Evolutionary conservation across 2,797 vertebrate species (phyloP).

Genomic region (Acrossocheilus fasciatus): DNA sequence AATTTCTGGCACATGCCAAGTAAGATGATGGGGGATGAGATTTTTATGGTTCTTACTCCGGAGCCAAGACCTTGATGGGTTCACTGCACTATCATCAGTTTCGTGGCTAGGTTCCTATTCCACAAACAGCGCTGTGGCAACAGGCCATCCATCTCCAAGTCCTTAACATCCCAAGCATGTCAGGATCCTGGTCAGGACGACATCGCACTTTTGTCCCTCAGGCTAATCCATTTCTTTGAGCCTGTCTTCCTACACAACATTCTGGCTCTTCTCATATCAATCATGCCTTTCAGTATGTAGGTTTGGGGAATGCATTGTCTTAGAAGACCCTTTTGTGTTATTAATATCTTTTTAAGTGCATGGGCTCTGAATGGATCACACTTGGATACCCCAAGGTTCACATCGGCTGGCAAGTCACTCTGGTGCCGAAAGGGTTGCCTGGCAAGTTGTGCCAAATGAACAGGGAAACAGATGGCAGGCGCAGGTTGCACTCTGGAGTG

Average conservation of each 20-base stretch:
- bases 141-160: conserved; percentile 31
- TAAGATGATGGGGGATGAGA: conserved; percentile 61
- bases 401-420: conserved; percentile 67
- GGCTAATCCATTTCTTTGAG: conserved; percentile 43
- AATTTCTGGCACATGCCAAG: conserved; percentile 66
- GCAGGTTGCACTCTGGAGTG: conserved; percentile 28
- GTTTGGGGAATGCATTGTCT: conserved; percentile 79
- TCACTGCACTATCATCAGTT: conserved; percentile 65
- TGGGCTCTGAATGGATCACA: conserved; percentile 56
- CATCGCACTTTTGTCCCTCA: conserved; percentile 43
- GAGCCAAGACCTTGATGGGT: conserved; percentile 69
- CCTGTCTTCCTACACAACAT: conserved; percentile 68
- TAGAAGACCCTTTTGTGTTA: conserved; percentile 73
- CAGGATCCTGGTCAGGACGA: conserved; percentile 30
- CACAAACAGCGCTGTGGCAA: conserved; percentile 42
- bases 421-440: conserved; percentile 55
- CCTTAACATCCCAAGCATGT: conserved; percentile 39
- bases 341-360: conserved; percentile 78
- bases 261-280: conserved; percentile 77
- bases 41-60: conserved; percentile 56
- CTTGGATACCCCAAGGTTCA: conserved; percentile 56
- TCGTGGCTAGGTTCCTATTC: conserved; percentile 58
- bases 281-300: conserved; percentile 72
- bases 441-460: conserved; percentile 43
- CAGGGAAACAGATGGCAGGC: conserved; percentile 45